Evolutionary conservation across 2,113 vertebrate genomes (phyloP).

Genomic region (Hemicordylus capensis): DNA sequence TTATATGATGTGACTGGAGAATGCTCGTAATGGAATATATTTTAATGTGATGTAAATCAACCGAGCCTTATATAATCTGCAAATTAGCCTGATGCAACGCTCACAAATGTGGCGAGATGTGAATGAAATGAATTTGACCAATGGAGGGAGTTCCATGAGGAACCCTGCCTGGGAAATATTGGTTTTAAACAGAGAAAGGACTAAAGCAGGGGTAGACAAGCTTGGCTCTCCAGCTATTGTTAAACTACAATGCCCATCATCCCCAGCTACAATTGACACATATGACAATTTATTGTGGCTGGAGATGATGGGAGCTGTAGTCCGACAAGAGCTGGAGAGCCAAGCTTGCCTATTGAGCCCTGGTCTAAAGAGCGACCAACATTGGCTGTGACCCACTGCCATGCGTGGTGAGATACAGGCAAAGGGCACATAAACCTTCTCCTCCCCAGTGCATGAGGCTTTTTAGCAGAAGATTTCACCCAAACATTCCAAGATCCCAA

Average conservation of each 20-base stretch:
- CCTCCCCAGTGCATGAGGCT: too few relatives aligned
- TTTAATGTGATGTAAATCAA: slow-evolving; percentile 57
- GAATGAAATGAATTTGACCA: slow-evolving; percentile 24
- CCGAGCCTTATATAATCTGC: slow-evolving; percentile 46
- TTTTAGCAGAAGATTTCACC: too few relatives aligned
- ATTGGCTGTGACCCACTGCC: neutral
- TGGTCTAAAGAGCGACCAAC: too few relatives aligned
- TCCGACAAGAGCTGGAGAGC: too few relatives aligned
- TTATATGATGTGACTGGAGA: slow-evolving; percentile 59
- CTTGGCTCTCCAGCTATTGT: too few relatives aligned
- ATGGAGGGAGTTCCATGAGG: slow-evolving; percentile 18
- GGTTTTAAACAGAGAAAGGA: neutral
- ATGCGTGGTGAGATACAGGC: neutral
- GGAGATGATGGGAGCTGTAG: too few relatives aligned
- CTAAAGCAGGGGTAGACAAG: too few relatives aligned
- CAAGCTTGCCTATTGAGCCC: too few relatives aligned
- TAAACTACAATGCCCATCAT: too few relatives aligned
- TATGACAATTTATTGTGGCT: too few relatives aligned
- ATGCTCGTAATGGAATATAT: slow-evolving; percentile 60
- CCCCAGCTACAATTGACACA: too few relatives aligned
- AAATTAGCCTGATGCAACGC: slow-evolving; percentile 45
- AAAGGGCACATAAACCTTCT: neutral
- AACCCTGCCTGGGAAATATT: neutral
- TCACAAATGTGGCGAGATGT: slow-evolving; percentile 35
- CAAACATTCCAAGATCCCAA: too few relatives aligned